Base-by-base conservation (phyloP, 2,797 vertebrate genomes). In the Melopsittacus undulatus region DNA sequence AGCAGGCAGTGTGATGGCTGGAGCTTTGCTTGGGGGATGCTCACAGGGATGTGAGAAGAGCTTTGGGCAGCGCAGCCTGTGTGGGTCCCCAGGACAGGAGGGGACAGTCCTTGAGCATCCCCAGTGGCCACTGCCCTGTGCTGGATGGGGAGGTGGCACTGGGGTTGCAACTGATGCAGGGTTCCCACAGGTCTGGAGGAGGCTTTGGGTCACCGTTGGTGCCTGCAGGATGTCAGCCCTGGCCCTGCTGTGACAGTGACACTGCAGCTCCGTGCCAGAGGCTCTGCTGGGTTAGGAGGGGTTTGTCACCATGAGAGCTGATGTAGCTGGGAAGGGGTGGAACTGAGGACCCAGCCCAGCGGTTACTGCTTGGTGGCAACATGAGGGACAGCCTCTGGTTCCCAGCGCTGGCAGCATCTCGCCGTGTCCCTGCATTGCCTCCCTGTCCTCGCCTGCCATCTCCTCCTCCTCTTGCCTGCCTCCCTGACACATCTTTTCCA, bases 401-500 rank as follows among this genome's bases (percentile, higher is more conserved):
- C 69, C 42, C 15, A 5, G 19, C 0, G 0, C 59, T 46, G 68
- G 20, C 5, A 2, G 51, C 64, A 49, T 83, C 83, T 82, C 15
- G 0, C 64, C 3, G 0, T 91, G 80, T 90, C 86, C 89, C 72
- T 1, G 3, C 0, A 0, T 70, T 77, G 77, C 92, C 72, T 82
- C 27, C 69, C 18, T 57, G 74, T 77, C 68, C 63, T 52, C 1
- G 5, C 27, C 49, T 94, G 74, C 74, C 42, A 1, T 87, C 94
- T 91, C 79, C 69, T 84, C 64, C 76, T 93, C 88, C 62, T 70
- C 54, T 86, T 0, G 49, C 72, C 34, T 95, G 77, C 75, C 82
- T 87, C 32, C 59, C 89, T 94, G 94, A 95, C 89, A 89, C 72
- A 89, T 89, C 87, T 95, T 91, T 92, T 90, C 82, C 83, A 77